Evolutionary conservation across 1,140 invertebrate genomes (phyloP), one percentile per base, ranked within the genome.

Genomic region (Nasonia longicornis): DNA sequence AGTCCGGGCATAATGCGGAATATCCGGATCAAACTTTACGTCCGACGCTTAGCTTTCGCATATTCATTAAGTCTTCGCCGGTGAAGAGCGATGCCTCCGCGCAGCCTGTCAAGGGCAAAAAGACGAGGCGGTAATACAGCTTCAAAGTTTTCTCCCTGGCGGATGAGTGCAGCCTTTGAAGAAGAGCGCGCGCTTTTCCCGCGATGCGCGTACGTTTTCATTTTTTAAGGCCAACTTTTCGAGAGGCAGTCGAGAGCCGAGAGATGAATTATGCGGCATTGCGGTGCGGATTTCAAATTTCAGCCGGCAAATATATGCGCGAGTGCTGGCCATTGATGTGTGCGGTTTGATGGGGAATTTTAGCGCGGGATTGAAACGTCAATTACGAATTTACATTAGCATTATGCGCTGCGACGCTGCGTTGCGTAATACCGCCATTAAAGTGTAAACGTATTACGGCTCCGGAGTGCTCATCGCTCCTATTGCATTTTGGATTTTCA

Each of bases 11-110:
- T 78, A 69, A 78, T 78, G 66, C 22, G 76, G 45, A 52, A 70
- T 70, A 78, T 78, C 76, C 76, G 66, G 76, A 78, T 78, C 64
- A 69, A 78, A 70, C 38, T 48, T 77, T 45, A 69, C 2, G 26
- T 70, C 38, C 12, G 29, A 70, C 66, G 22, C 64, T 52, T 42
- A 42, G 20, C 16, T 70, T 67, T 77, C 76, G 76, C 66, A 70
- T 70, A 70, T 70, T 78, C 76, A 78, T 78, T 69, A 70, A 31
- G 16, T 67, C 38, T 64, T 42, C 58, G 10, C 26, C 58, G 16
- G 35, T 71, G 22, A 71, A 42, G 26, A 38, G 52, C 6, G 16
- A 58, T 20, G 52, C 66, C 66, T 29, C 29, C 22, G 2, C 38
- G 26, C 38, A 2, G 63, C 16, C 64, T 76, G 71, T 73, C 42